These are phyloP conservation scores for Stylophora pistillata DNA, from an alignment of 64 coral and sea anemone genomes.

Conservation along the genomic window DNA sequence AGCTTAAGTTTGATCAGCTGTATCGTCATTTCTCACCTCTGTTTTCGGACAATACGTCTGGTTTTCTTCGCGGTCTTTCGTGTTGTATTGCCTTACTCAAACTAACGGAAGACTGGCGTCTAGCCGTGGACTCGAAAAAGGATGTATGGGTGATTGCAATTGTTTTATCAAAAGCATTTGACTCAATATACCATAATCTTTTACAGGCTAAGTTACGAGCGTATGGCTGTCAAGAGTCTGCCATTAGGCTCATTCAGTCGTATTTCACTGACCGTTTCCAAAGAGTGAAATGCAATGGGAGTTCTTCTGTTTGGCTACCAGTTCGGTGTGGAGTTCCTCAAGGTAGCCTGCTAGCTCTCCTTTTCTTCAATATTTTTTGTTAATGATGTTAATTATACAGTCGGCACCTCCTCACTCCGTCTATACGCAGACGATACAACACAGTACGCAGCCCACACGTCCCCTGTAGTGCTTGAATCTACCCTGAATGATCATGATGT, in stretches of 20 bases:
- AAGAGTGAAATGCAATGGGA: background rate
- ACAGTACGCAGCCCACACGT: no score
- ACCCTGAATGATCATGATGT: no score
- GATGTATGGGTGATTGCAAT: no score
- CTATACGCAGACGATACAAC: no score
- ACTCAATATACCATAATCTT: constrained; percentile 46
- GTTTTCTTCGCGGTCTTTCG: no score
- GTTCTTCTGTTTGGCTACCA: background rate
- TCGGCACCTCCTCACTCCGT: background rate
- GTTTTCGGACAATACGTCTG: no score
- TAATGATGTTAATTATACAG: constrained; percentile 17
- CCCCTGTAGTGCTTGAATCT: no score
- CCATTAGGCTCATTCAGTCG: no score
- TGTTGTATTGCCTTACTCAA: constrained; percentile 48
- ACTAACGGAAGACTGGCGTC: constrained; percentile 58
- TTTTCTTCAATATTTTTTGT: constrained; percentile 23
- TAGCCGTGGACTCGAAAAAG: no score
- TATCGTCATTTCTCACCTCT: no score
- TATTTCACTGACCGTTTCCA: no score
- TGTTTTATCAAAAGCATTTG: constrained; percentile 47
- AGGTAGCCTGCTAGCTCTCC: background rate
- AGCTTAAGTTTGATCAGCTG: background rate
- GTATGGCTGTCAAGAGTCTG: background rate
- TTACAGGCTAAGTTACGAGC: background rate
- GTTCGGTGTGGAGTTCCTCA: background rate